phyloP scores from a whole-genome alignment of 2,888 invertebrate species.

The Nasonovia ribisnigri region DNA sequence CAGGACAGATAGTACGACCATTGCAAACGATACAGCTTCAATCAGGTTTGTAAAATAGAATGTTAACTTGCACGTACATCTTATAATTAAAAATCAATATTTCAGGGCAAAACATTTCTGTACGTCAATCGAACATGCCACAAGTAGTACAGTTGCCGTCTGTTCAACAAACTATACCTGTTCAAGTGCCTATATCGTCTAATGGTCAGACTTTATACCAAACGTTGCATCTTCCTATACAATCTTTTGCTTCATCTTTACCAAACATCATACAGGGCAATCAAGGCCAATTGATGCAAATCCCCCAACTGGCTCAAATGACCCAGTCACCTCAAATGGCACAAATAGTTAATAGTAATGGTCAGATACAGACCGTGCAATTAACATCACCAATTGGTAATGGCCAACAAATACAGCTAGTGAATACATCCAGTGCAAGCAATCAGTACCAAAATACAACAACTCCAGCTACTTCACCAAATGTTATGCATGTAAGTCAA shows the following conservation, averaged over 20 bases:
- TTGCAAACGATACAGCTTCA: constrained; percentile 71
- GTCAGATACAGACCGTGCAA: constrained; percentile 91
- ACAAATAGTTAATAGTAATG: constrained; percentile 88
- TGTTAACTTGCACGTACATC: neutral
- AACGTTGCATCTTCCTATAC: constrained; percentile 93
- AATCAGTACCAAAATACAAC: constrained; percentile 57
- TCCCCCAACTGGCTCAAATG: constrained; percentile 86
- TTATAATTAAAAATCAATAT: constrained; percentile 68
- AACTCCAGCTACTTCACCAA: constrained; percentile 56
- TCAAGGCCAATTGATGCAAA: constrained; percentile 77
- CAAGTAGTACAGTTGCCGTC: constrained; percentile 77
- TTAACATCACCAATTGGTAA: constrained; percentile 72
- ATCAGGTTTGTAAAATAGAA: constrained; percentile 77
- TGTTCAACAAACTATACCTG: constrained; percentile 82
- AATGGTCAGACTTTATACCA: constrained; percentile 96
- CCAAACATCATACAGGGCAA: constrained; percentile 74
- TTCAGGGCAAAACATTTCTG: constrained; percentile 79
- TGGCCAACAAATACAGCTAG: constrained; percentile 66
- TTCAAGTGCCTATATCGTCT: constrained; percentile 90
- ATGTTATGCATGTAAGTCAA: constrained; percentile 53
- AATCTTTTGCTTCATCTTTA: constrained; percentile 77
- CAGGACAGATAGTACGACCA: constrained; percentile 80
- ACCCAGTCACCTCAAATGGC: constrained; percentile 79
- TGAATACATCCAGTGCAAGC: constrained; percentile 53
- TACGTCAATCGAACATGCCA: constrained; percentile 74